Evolutionary conservation across 2,888 invertebrate genomes (phyloP), one percentile per base, ranked within the genome.

Genomic region (Plagodis pulveraria): DNA sequence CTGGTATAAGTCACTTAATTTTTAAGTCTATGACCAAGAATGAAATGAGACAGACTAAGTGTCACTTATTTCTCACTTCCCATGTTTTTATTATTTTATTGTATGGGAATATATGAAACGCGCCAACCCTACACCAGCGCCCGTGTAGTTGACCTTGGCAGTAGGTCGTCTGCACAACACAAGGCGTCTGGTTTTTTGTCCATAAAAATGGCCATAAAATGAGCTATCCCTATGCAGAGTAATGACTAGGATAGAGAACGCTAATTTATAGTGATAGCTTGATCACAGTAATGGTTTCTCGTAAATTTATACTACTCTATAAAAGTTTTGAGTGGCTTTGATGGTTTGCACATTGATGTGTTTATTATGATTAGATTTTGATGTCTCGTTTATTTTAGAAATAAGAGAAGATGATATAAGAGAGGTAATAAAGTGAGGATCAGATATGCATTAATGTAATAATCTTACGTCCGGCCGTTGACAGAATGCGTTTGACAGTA

Each of bases 181-280:
- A 51, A 56, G 63, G 63, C 63, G 62, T 75, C 78, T 77, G 75
- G 79, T 81, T 84, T 83, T 81, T 77, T 69, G 71, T 68, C 78
- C 77, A 83, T 83, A 82, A 87, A 86, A 83, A 81, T 81, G 77
- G 74, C 76, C 76, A 76, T 60, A 55, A 56, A 60, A 33, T 48
- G 32, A 54, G 50, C 51, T 48, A 76, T 80, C 67, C 74, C 53
- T 61, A 40, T 56, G 71, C 63, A 84, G 84, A 77, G 72, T 74
- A 79, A 62, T 65, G 63, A 66, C 55, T 56, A 53, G 22, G 5
- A 53, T 55, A 71, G 67, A 71, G 56, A 53, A 38, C 40, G 46
- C 44, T 56, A 56, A 56, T 61, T 61, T 61, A 61, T 54, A 48
- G 41, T 42, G 41, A 57, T 56, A 45, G 46, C 61, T 53, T 50